phyloP scores from a whole-genome alignment of 2,113 vertebrate species.

The Prolemur simus region DNA sequence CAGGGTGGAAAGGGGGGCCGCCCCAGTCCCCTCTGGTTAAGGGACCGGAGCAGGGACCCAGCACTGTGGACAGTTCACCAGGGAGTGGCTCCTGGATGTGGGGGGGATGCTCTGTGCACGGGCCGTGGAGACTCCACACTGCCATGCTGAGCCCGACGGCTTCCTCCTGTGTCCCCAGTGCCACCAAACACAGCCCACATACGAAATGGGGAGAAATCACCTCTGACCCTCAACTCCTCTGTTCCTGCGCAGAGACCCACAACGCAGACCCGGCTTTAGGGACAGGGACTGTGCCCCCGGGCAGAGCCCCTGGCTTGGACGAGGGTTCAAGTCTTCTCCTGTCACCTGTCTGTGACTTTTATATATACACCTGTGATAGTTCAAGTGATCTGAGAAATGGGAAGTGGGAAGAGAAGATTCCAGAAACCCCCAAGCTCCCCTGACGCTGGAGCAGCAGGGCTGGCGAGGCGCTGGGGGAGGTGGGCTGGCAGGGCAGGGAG shows the following conservation, averaged over 20 bases:
- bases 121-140: neutral
- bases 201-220: neutral
- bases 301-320: too few species aligned
- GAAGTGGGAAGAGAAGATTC: conserved; percentile 19
- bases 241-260: too few species aligned
- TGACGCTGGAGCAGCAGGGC: neutral
- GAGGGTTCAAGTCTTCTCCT: neutral
- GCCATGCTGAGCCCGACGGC: rapidly evolving
- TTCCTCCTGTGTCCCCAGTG: rapidly evolving
- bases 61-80: too few species aligned
- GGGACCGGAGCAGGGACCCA: neutral
- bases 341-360: neutral
- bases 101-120: neutral
- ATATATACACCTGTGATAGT: neutral
- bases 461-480: neutral
- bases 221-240: neutral
- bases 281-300: neutral
- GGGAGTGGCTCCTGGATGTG: neutral
- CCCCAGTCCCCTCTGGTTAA: neutral
- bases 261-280: rapidly evolving
- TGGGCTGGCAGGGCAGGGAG: neutral
- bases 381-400: neutral
- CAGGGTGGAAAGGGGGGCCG: too few species aligned
- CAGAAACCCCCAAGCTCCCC: neutral
- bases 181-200: neutral